Evolutionary conservation across 2,888 invertebrate species (phyloP).

Genomic region (Scaptomyza polygonia): DNA sequence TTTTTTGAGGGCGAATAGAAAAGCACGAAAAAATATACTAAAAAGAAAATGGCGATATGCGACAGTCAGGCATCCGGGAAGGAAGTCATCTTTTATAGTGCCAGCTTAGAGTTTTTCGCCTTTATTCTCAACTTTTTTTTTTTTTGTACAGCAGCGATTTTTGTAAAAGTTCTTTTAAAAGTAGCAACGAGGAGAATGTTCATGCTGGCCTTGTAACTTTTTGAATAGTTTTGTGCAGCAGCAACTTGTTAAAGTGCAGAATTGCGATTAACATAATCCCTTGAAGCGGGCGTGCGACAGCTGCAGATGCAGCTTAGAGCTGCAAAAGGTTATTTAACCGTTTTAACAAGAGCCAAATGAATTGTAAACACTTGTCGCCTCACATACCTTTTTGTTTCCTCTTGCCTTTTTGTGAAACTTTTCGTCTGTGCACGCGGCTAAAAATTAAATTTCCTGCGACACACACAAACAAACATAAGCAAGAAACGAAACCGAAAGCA

Average conservation of each 20-base stretch:
- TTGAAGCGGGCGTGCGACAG: slow-evolving; percentile 63
- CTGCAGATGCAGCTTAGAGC: slow-evolving; percentile 64
- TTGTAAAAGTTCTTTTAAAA: slow-evolving; percentile 54
- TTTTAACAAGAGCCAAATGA: slow-evolving; percentile 74
- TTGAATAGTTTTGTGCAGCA: slow-evolving; percentile 28
- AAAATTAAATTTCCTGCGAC: slow-evolving; percentile 61
- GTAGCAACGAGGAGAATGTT: slow-evolving; percentile 28
- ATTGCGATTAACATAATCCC: slow-evolving; percentile 77
- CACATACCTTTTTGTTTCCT: neutral
- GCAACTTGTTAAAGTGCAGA: slow-evolving; percentile 76
- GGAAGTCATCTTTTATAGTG: slow-evolving; percentile 75
- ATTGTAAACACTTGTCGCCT: slow-evolving; percentile 74
- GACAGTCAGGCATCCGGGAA: slow-evolving; percentile 25
- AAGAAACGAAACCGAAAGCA: slow-evolving; percentile 17
- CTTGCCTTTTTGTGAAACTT: slow-evolving; percentile 32
- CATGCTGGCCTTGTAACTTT: slow-evolving; percentile 71
- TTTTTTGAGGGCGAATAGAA: slow-evolving; percentile 29
- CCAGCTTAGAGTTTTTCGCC: slow-evolving; percentile 63
- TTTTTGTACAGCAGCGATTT: slow-evolving; percentile 36
- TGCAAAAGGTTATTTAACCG: slow-evolving; percentile 76
- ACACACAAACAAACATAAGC: slow-evolving; percentile 18
- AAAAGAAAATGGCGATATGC: slow-evolving; percentile 1
- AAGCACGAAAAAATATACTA: neutral
- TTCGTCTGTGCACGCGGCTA: slow-evolving; percentile 59
- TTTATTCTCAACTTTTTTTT: neutral